These are phyloP conservation scores for Nannoperca obscura DNA, from an alignment of 2,797 vertebrate species.

Conservation along the genomic window DNA sequence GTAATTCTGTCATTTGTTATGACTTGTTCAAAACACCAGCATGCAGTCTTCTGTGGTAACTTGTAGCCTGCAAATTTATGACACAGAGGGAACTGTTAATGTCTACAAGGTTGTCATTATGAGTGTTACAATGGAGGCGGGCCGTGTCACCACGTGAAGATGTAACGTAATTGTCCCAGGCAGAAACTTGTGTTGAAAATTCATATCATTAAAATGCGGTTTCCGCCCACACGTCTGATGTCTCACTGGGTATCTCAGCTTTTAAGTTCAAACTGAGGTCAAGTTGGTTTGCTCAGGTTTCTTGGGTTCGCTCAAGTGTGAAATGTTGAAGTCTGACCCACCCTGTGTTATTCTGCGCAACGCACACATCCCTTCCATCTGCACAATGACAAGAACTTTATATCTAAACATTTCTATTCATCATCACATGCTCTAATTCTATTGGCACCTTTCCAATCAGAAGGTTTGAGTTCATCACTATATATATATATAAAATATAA, in stretches of 20 bases:
- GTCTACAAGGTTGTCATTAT: constrained; percentile 45
- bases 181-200: constrained; percentile 20
- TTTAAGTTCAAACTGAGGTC: constrained; percentile 62
- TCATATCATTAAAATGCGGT: constrained; percentile 23
- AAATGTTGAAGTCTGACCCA: constrained; percentile 23
- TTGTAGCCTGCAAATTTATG: constrained; percentile 44
- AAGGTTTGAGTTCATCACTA: constrained; percentile 19
- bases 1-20: constrained; percentile 43
- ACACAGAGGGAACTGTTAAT: constrained; percentile 43
- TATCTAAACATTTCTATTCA: neutral
- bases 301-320: constrained; percentile 39
- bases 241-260: constrained; percentile 21
- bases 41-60: constrained; percentile 33
- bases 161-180: constrained; percentile 1
- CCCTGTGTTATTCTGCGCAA: neutral
- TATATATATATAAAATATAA: neutral
- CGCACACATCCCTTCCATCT: neutral
- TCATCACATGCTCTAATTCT: neutral
- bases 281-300: constrained; percentile 54
- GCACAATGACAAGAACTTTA: neutral
- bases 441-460: neutral
- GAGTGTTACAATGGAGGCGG: constrained; percentile 16
- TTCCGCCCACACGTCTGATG: constrained; percentile 34
- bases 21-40: constrained; percentile 56
- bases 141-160: constrained; percentile 25